These are phyloP conservation scores for Stigmatopora argus DNA, from an alignment of 2,113 vertebrate species.

Conservation along the genomic window DNA sequence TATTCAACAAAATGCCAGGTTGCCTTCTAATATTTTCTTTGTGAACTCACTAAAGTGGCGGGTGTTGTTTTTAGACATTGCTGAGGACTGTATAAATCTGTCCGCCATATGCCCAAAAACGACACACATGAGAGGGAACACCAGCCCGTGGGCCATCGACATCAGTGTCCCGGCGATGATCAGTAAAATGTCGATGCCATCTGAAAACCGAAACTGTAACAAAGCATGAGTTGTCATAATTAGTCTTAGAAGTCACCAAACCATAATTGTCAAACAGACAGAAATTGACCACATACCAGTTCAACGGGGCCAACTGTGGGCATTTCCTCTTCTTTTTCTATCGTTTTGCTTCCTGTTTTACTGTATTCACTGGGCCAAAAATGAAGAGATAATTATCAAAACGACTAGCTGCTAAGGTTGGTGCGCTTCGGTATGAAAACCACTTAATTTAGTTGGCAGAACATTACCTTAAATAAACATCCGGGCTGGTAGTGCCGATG, in stretches of 20 bases:
- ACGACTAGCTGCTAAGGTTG: too few relatives aligned
- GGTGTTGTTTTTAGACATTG: accelerated
- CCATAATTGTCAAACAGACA: not conserved
- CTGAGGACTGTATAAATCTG: conserved; percentile 69
- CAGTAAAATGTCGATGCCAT: conserved; percentile 70
- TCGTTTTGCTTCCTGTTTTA: not conserved
- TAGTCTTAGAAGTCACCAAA: not conserved
- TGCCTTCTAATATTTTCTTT: not conserved
- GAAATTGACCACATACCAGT: not conserved
- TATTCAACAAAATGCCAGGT: not conserved
- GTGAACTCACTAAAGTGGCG: conserved; percentile 67
- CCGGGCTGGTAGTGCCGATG: not conserved
- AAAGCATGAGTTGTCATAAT: not conserved
- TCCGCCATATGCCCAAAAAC: conserved; percentile 93
- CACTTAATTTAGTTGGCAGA: not conserved
- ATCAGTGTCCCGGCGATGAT: conserved; percentile 74
- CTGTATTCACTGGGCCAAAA: not conserved
- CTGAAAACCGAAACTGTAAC: conserved; percentile 83
- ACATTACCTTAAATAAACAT: conserved; percentile 1
- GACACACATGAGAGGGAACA: conserved; percentile 79
- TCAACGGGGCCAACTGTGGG: not conserved
- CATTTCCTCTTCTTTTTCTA: not conserved
- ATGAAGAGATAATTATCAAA: not conserved
- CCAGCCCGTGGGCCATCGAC: conserved; percentile 76
- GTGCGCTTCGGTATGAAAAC: not conserved